A percentile compares a stretch with the other conserved stretches of the same genome.
Conservation (phyloP, 2,888 invertebrate genomes). For the Papilio gigon region DNA sequence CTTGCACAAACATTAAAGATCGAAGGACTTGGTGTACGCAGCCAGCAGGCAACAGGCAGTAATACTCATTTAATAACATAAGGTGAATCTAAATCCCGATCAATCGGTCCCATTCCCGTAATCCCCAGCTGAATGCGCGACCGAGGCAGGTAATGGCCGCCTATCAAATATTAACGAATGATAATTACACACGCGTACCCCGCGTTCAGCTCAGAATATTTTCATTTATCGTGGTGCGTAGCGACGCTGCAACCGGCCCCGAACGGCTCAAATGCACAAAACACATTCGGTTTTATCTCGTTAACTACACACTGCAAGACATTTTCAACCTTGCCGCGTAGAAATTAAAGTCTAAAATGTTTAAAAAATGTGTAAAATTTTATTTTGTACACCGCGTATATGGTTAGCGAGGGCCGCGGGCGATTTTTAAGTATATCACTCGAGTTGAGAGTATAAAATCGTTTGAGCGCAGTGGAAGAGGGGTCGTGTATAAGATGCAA, state of each 20-base stretch:
- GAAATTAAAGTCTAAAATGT: slow-evolving; percentile 51
- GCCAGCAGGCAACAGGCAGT: too few relatives aligned
- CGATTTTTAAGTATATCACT: slow-evolving; percentile 57
- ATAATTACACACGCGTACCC: slow-evolving; percentile 40
- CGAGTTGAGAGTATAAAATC: slow-evolving; percentile 55
- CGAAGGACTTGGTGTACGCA: neutral
- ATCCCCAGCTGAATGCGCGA: neutral
- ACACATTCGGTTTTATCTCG: slow-evolving; percentile 79
- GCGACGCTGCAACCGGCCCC: slow-evolving; percentile 54
- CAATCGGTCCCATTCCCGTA: neutral
- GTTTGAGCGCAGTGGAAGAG: slow-evolving; percentile 51
- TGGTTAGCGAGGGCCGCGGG: slow-evolving; percentile 54
- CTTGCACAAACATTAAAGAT: neutral
- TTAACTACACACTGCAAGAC: slow-evolving; percentile 51
- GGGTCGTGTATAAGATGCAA: slow-evolving; percentile 56
- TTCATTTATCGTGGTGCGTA: slow-evolving; percentile 50
- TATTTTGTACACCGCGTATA: slow-evolving; percentile 66
- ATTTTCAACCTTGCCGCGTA: slow-evolving; percentile 50
- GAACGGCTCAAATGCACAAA: slow-evolving; percentile 77
- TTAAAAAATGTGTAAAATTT: slow-evolving; percentile 45
- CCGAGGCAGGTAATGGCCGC: slow-evolving; percentile 20
- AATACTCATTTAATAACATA: neutral
- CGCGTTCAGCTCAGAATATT: slow-evolving; percentile 47
- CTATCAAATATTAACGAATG: slow-evolving; percentile 40
- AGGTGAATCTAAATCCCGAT: neutral